phyloP scores from a whole-genome alignment of 1,140 invertebrate species.

The Pseudomyrmex dendroicus region DNA sequence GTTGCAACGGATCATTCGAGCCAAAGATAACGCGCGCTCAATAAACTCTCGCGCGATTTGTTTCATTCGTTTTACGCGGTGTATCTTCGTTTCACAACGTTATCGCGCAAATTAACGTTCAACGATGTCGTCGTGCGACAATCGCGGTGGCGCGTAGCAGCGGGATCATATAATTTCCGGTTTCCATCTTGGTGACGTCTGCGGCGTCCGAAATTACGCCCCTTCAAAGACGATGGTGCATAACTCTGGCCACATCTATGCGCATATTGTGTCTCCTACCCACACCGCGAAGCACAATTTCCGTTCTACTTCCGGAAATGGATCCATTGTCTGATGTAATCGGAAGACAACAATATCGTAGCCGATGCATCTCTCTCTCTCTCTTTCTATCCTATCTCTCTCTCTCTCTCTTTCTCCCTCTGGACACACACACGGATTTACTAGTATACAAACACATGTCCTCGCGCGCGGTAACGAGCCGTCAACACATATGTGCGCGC shows the following conservation, averaged over 20 bases:
- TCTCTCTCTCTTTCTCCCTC: neutral
- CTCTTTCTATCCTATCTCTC: slow-evolving; percentile 18
- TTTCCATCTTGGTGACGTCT: slow-evolving; percentile 61
- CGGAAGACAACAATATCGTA: slow-evolving; percentile 75
- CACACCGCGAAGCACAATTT: slow-evolving; percentile 67
- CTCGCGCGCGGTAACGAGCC: slow-evolving; percentile 1
- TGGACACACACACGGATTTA: slow-evolving; percentile 13
- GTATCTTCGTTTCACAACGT: neutral
- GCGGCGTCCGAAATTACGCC: slow-evolving; percentile 60
- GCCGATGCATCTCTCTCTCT: slow-evolving; percentile 52
- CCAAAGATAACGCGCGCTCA: neutral
- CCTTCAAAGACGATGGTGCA: slow-evolving; percentile 60
- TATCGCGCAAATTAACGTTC: slow-evolving; percentile 33
- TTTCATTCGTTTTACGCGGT: neutral
- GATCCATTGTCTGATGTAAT: slow-evolving; percentile 72
- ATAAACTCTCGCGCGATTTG: slow-evolving; percentile 14
- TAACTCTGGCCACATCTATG: slow-evolving; percentile 13
- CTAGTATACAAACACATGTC: neutral
- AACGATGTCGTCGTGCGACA: slow-evolving; percentile 21
- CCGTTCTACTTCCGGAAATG: slow-evolving; percentile 73
- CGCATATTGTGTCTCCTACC: slow-evolving; percentile 46
- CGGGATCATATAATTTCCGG: slow-evolving; percentile 69
- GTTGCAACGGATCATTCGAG: slow-evolving; percentile 51
- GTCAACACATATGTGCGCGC: neutral
- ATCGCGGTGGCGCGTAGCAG: slow-evolving; percentile 2